Evolutionary conservation across 2,888 invertebrate genomes (phyloP).

Genomic region (Artemia sinica): DNA sequence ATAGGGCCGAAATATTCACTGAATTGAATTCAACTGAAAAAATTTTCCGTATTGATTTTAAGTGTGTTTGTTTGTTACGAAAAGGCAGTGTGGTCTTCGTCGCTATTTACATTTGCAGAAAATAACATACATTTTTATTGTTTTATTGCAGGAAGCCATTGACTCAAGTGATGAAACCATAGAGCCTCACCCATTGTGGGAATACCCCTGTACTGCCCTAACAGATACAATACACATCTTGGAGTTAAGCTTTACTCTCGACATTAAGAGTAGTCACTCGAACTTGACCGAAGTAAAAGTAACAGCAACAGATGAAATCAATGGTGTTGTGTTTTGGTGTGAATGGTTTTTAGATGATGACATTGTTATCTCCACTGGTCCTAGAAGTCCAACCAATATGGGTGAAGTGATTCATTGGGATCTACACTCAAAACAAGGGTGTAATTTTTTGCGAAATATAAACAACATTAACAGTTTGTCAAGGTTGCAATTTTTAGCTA

Average conservation of each 20-base stretch:
- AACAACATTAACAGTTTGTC: not conserved
- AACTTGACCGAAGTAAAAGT: not conserved
- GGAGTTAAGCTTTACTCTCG: not conserved
- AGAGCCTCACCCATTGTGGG: slow-evolving; percentile 92
- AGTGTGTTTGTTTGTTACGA: too few species aligned
- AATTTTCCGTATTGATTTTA: too few species aligned
- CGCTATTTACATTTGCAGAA: too few species aligned
- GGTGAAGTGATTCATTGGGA: slow-evolving; percentile 57
- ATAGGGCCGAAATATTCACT: too few species aligned
- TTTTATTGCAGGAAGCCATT: slow-evolving; percentile 34
- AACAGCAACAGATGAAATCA: slow-evolving; percentile 39
- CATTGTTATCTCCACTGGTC: slow-evolving; percentile 39
- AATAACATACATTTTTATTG: too few species aligned
- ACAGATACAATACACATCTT: slow-evolving; percentile 33
- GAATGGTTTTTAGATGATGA: slow-evolving; percentile 53
- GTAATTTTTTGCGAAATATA: slow-evolving; percentile 38
- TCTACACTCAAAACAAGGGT: slow-evolving; percentile 60
- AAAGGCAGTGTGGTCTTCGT: too few species aligned
- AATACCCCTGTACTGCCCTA: slow-evolving; percentile 64
- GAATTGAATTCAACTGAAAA: too few species aligned
- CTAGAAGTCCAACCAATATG: slow-evolving; percentile 30
- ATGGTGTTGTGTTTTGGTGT: slow-evolving; percentile 73
- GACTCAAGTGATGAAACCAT: slow-evolving; percentile 55
- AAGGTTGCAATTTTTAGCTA: not conserved
- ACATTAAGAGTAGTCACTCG: slow-evolving; percentile 7